A percentile compares a stretch with the other conserved stretches of the same genome.
phyloP scores from a whole-genome alignment of 2,797 vertebrate species.

The Xenentodon cancila region DNA sequence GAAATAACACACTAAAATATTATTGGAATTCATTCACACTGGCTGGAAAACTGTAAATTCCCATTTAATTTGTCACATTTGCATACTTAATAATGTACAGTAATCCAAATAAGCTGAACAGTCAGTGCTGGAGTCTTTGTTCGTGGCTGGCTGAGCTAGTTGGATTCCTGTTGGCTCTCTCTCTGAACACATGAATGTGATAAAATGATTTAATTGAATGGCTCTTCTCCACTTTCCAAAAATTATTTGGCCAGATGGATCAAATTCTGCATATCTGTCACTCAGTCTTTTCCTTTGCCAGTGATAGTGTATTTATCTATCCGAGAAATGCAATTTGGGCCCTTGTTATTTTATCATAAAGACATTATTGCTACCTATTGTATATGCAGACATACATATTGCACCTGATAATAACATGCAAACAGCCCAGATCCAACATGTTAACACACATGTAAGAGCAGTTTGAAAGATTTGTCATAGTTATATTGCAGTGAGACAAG shows the following conservation, averaged over 20 bases:
- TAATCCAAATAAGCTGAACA: constrained; percentile 17
- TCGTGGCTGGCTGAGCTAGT: constrained; percentile 1
- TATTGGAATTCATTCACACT: constrained; percentile 15
- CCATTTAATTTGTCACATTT: constrained; percentile 10
- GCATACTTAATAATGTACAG: constrained; percentile 12
- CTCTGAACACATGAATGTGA: constrained; percentile 4
- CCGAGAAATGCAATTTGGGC: neutral
- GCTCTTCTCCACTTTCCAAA: constrained; percentile 3
- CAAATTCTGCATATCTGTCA: constrained; percentile 15
- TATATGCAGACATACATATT: too few relatives aligned
- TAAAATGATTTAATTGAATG: constrained; percentile 19
- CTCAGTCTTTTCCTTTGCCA: neutral
- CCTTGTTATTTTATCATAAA: too few relatives aligned
- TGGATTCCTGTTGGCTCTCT: constrained; percentile 12
- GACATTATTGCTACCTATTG: too few relatives aligned
- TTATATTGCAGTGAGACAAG: too few relatives aligned
- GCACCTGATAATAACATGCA: too few relatives aligned
- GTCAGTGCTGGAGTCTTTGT: constrained; percentile 14
- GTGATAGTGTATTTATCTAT: neutral
- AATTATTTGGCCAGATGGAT: constrained; percentile 12
- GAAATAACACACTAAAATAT: neutral
- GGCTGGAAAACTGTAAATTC: constrained; percentile 1
- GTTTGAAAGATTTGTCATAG: too few relatives aligned
- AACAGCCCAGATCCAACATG: too few relatives aligned
- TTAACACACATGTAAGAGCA: too few relatives aligned